Percentiles rank a stretch among this genome's conserved stretches.
Conservation (phyloP, 2,113 vertebrate species). For the Indri indri region DNA sequence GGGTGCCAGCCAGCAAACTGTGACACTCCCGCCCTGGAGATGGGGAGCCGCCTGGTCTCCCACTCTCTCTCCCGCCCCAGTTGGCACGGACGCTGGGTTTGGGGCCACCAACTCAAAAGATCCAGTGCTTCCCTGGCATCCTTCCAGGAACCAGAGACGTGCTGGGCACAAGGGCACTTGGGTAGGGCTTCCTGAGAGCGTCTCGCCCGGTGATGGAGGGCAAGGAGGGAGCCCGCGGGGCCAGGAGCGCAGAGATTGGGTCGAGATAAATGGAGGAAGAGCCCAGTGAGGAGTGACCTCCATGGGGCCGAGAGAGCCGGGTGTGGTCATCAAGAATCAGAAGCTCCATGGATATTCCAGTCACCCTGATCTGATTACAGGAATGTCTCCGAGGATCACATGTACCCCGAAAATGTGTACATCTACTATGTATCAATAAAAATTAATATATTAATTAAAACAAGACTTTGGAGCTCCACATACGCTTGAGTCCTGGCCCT, state of each 20-base stretch:
- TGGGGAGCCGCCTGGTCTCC: background rate
- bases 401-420: background rate
- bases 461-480: no score
- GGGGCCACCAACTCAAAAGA: background rate
- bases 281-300: background rate
- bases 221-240: background rate
- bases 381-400: background rate
- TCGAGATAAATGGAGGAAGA: background rate
- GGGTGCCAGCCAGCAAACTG: background rate
- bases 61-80: background rate
- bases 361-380: background rate
- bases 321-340: background rate
- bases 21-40: background rate
- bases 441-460: background rate
- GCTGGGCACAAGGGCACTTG: background rate
- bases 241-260: accelerated
- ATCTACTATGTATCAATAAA: background rate
- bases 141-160: background rate
- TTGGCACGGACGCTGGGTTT: background rate
- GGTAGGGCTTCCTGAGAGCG: background rate
- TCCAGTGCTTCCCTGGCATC: background rate
- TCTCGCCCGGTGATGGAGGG: background rate
- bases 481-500: background rate
- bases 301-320: accelerated
- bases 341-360: background rate